These are phyloP conservation scores for Pithys albifrons DNA, from an alignment of 2,113 vertebrate species.

Conservation along the genomic window DNA sequence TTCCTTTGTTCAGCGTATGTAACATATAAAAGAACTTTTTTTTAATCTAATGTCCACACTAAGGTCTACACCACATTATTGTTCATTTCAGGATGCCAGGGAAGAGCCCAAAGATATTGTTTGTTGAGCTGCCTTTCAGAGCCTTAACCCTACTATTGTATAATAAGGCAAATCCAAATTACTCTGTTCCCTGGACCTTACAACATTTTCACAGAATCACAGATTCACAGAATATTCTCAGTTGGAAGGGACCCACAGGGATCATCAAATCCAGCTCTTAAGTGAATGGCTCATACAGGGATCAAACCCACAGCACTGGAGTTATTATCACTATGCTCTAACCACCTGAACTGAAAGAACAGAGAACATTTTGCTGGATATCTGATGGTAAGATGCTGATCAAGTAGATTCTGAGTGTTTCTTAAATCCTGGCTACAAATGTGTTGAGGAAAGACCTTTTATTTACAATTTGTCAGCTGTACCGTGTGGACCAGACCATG, in stretches of 20 bases:
- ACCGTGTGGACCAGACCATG: not conserved
- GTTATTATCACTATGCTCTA: no score
- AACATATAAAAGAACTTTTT: not conserved
- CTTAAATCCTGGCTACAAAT: not conserved
- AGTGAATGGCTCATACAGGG: no score
- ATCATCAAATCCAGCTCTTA: no score
- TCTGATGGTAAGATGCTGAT: not conserved
- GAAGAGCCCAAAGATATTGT: not conserved
- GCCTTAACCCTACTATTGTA: not conserved
- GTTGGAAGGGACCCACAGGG: no score
- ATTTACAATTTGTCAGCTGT: not conserved
- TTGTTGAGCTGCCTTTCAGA: slow-evolving; percentile 4
- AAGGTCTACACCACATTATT: not conserved
- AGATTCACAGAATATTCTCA: no score
- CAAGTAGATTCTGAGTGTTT: not conserved
- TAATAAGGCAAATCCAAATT: not conserved
- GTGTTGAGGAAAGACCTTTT: not conserved
- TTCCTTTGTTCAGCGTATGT: not conserved
- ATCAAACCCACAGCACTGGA: no score
- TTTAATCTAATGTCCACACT: not conserved
- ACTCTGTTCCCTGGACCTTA: not conserved
- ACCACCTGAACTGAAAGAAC: no score
- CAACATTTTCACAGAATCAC: not conserved
- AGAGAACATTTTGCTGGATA: not conserved
- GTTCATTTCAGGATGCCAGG: not conserved